Evolutionary conservation across 1,140 invertebrate genomes (phyloP), one percentile per base, ranked within the genome.

Genomic region (Nasonia giraulti): DNA sequence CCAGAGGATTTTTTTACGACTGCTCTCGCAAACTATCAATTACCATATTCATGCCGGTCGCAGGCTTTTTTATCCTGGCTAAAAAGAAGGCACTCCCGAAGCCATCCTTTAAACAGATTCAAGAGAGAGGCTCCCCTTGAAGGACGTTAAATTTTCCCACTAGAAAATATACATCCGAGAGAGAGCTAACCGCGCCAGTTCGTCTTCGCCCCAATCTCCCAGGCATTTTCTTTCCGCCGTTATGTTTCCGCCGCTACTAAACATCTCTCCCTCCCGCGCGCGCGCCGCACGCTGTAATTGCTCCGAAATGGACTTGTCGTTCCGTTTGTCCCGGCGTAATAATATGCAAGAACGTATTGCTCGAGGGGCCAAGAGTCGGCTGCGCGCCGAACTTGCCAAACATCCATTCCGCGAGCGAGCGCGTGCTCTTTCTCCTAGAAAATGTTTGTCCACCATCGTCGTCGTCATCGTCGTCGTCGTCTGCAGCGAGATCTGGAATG

Each of bases 311-410:
- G 78, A 74, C 68, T 84, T 79, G 77, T 84, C 83, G 17, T 23
- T 55, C 20, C 27, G n/a, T 55, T 27, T 23, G 62, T 23, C 68
- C 27, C 47, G n/a, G 68, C 44, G 76, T 78, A 78, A 79, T 84
- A 84, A 84, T 84, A 84, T 84, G 82, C 82, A 79, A 75, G 75
- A 78, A 79, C 66, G 66, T 79, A 78, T 79, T 84, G 75, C 82
- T 55, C 37, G 55, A 33, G 73, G 80, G 68, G 20, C 14, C 55
- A 31, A n/a, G 11, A 17, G 31, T 8, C 71, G 62, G 20, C 1
- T 2, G 8, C 0, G 37, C 40, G 14, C 33, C 74, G 47, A 83
- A 83, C 37, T 78, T 84, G 75, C 82, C 66, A 84, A 84, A 79
- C 75, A 71, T 31, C 66, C 82, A 33, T 78, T 78, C 66, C 68